Base-by-base conservation (phyloP, 2,888 invertebrate species). In the Lepidonotus clava region DNA sequence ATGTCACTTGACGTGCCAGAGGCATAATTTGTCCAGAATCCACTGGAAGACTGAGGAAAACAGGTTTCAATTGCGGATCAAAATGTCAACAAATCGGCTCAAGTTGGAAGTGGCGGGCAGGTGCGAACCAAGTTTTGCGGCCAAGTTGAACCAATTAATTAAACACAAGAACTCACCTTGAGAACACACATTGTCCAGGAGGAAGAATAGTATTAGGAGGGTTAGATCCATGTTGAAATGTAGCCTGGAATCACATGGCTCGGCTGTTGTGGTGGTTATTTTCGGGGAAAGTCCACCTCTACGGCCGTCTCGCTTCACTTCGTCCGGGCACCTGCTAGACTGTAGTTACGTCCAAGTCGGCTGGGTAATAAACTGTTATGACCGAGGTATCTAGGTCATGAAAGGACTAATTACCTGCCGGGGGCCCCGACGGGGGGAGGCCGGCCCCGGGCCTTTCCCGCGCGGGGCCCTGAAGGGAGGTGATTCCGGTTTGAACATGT, bases 341-440 rank as follows among this genome's bases (percentile, higher is more conserved):
- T n/a, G n/a, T n/a, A n/a, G n/a, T n/a, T n/a, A n/a, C n/a, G n/a
- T n/a, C n/a, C n/a, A n/a, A n/a, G n/a, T n/a, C n/a, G n/a, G n/a
- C n/a, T n/a, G n/a, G n/a, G n/a, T n/a, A n/a, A n/a, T n/a, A n/a
- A n/a, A n/a, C n/a, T n/a, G n/a, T n/a, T n/a, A n/a, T n/a, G n/a
- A n/a, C n/a, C n/a, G n/a, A n/a, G n/a, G n/a, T n/a, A n/a, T n/a
- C n/a, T n/a, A n/a, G n/a, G n/a, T n/a, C n/a, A n/a, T n/a, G n/a
- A n/a, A n/a, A n/a, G n/a, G n/a, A n/a, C n/a, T n/a, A n/a, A n/a
- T n/a, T n/a, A n/a, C n/a, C n/a, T n/a, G n/a, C n/a, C n/a, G n/a
- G 56, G n/a, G 56, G 56, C 56, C 56, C 56, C 14, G 56, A 56
- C n/a, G 56, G 56, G 56, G 56, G 56, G 18, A n/a, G 18, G 56